phyloP scores from a whole-genome alignment of 2,113 vertebrate species.

The Cheirogaleus medius region DNA sequence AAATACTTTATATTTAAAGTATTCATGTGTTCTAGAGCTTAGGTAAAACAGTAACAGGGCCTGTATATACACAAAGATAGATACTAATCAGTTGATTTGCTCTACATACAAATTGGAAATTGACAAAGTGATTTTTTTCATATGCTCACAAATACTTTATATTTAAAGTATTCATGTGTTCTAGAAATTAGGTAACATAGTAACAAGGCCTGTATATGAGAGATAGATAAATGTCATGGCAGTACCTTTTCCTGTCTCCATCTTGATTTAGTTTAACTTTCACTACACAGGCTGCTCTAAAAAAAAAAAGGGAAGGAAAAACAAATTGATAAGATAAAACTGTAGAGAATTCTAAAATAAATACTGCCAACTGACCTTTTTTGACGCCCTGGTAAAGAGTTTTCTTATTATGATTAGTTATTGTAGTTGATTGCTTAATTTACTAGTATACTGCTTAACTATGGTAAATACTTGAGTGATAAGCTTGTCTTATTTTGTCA shows the following conservation, averaged over 20 bases:
- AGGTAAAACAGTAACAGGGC: neutral
- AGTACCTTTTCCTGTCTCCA: neutral
- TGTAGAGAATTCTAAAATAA: conserved; percentile 74
- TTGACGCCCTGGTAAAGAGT: conserved; percentile 53
- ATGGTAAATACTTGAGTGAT: conserved; percentile 33
- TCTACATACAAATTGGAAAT: neutral
- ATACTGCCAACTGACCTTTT: conserved; percentile 62
- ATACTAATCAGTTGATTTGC: neutral
- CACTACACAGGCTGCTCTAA: conserved; percentile 40
- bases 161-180: neutral
- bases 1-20: neutral
- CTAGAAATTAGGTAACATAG: neutral
- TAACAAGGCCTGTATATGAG: neutral
- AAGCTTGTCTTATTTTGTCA: neutral
- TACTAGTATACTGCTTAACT: neutral
- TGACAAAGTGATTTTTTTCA: neutral
- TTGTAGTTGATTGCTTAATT: conserved; percentile 7
- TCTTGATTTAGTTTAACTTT: conserved; percentile 67
- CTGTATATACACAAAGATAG: neutral
- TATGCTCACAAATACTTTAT: neutral
- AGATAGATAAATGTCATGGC: neutral
- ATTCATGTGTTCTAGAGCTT: neutral
- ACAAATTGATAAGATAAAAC: conserved; percentile 69
- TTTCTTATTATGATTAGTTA: neutral
- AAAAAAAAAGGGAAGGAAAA: conserved; percentile 73